Evolutionary conservation across 2,888 invertebrate species (phyloP).

Genomic region (Morpho helenor): DNA sequence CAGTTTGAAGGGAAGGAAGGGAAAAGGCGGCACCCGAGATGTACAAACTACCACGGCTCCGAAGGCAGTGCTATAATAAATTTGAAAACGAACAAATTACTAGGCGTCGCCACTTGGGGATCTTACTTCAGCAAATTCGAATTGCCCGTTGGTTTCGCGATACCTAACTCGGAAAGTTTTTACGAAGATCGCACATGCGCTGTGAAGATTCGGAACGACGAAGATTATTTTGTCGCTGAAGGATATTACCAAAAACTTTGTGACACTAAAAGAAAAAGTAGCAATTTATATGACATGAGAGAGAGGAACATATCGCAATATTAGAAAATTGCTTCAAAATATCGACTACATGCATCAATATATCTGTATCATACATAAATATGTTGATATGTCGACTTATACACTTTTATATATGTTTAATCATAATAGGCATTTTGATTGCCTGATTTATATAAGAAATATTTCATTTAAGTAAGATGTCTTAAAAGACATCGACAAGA

Average conservation of each 20-base stretch:
- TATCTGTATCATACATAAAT: too few relatives aligned
- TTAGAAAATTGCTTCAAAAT: too few relatives aligned
- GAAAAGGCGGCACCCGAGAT: constrained; percentile 17
- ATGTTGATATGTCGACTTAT: too few relatives aligned
- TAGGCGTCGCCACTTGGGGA: constrained; percentile 59
- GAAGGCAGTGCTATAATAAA: constrained; percentile 50
- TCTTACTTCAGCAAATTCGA: constrained; percentile 24
- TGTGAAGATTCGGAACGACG: constrained; percentile 36
- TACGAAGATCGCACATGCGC: constrained; percentile 47
- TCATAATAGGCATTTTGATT: too few relatives aligned
- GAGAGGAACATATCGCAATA: too few relatives aligned
- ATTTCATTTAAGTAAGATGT: too few relatives aligned
- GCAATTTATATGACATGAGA: neutral
- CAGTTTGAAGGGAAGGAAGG: constrained; percentile 25
- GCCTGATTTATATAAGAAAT: too few relatives aligned
- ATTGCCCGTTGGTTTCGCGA: constrained; percentile 53
- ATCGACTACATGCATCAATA: too few relatives aligned
- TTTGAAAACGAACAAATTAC: constrained; percentile 30
- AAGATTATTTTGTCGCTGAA: neutral
- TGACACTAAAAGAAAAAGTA: constrained; percentile 18
- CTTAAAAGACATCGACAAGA: too few relatives aligned
- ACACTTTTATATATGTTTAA: too few relatives aligned
- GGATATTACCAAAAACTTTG: constrained; percentile 49
- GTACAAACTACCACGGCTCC: constrained; percentile 43
- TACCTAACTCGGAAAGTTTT: constrained; percentile 47